These are phyloP conservation scores for Aphelocoma coerulescens DNA, from an alignment of 2,113 vertebrate genomes.

Conservation along the genomic window DNA sequence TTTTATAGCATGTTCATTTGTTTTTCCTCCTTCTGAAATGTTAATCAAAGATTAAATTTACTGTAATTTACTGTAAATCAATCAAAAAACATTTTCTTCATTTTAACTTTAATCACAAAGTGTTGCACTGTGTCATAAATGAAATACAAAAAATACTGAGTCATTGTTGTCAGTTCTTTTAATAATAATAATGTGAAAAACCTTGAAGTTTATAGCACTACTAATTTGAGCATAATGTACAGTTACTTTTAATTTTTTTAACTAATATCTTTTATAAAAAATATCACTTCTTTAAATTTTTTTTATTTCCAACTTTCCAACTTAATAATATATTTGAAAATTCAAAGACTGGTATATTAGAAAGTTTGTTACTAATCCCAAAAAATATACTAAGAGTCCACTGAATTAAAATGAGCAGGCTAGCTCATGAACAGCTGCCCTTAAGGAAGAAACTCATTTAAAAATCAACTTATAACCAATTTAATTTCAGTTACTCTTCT, in stretches of 20 bases:
- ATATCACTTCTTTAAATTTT: neutral
- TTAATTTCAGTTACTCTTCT: neutral
- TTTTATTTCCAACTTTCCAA: neutral
- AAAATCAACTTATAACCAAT: neutral
- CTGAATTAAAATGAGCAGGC: neutral
- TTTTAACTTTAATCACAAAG: neutral
- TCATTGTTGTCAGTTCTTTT: neutral
- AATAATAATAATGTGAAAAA: neutral
- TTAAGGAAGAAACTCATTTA: neutral
- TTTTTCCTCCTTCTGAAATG: conserved; percentile 21
- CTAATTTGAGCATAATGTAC: neutral
- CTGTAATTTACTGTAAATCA: conserved; percentile 36
- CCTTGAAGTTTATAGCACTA: neutral
- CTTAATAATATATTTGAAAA: neutral
- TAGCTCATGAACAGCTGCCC: neutral
- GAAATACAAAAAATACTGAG: neutral
- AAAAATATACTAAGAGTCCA: neutral
- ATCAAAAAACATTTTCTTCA: neutral
- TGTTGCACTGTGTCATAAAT: neutral
- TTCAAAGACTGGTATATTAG: neutral
- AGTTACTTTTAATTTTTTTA: neutral
- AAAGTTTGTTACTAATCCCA: neutral
- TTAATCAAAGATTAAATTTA: conserved; percentile 46
- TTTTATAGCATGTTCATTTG: conserved; percentile 39
- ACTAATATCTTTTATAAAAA: neutral